These are phyloP conservation scores for Anticlea derivata DNA, from an alignment of 2,888 invertebrate genomes.

Conservation along the genomic window DNA sequence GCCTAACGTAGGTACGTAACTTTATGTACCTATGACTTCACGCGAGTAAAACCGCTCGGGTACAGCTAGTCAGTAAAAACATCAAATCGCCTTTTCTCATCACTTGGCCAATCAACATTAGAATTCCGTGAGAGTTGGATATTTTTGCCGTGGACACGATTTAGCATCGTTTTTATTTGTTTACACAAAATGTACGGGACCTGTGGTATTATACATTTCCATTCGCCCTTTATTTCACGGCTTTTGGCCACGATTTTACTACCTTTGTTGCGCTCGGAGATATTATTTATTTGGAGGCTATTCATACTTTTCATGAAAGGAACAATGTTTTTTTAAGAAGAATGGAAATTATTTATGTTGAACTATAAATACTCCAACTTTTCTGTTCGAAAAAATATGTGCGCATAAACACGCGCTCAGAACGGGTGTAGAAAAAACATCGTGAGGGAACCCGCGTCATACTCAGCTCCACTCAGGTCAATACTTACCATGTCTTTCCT, in stretches of 20 bases:
- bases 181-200: slow-evolving; percentile 51
- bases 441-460: no score
- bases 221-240: slow-evolving; percentile 19
- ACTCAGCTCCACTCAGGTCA: no score
- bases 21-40: no score
- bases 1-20: no score
- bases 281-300: slow-evolving; percentile 8
- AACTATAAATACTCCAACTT: no score
- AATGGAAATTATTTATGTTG: no score
- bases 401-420: no score
- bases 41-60: no score
- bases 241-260: slow-evolving; percentile 15
- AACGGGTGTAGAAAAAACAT: no score
- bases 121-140: slow-evolving; percentile 44
- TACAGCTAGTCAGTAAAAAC: no score
- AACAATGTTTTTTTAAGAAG: neutral
- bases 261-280: slow-evolving; percentile 5
- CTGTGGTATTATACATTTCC: slow-evolving; percentile 39
- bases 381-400: no score
- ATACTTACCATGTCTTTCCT: no score
- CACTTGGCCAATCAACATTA: slow-evolving; percentile 29
- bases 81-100: neutral
- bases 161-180: slow-evolving; percentile 57
- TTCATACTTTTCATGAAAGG: neutral
- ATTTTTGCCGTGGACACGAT: slow-evolving; percentile 52